Evolutionary conservation across 1,140 invertebrate species (phyloP).

Genomic region (Drosophila gunungcola): DNA sequence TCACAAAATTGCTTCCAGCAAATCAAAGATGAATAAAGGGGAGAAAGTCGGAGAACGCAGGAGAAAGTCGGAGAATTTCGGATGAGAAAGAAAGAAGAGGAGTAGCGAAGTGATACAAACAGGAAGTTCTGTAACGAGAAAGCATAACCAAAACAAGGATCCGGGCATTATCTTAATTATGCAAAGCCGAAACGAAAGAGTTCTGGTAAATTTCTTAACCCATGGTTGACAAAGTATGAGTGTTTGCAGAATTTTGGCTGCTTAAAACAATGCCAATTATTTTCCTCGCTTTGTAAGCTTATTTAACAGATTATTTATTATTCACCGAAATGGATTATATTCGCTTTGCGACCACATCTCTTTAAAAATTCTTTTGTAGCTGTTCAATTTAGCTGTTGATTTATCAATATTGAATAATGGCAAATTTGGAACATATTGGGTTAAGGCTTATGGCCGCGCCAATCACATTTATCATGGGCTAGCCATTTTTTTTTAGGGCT

Average conservation of each 20-base stretch:
- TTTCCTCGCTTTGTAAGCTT: not conserved
- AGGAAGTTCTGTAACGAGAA: constrained; percentile 22
- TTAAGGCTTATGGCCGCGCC: constrained; percentile 45
- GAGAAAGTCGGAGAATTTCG: not conserved
- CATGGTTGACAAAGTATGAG: not conserved
- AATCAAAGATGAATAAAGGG: constrained; percentile 43
- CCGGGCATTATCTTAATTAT: constrained; percentile 46
- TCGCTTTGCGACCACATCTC: not conserved
- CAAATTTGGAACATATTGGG: constrained; percentile 20
- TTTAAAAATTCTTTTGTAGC: constrained; percentile 1
- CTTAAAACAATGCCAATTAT: constrained; percentile 2
- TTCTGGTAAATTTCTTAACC: constrained; percentile 19
- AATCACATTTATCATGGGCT: constrained; percentile 63
- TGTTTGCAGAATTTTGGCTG: not conserved
- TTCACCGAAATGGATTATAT: not conserved
- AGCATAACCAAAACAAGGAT: constrained; percentile 24
- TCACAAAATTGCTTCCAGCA: constrained; percentile 33
- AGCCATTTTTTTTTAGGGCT: constrained; percentile 32
- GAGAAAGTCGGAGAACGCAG: not conserved
- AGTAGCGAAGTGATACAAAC: constrained; percentile 5
- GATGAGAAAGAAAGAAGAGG: not conserved
- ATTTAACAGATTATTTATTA: constrained; percentile 1
- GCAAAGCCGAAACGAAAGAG: constrained; percentile 31
- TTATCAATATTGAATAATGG: constrained; percentile 39
- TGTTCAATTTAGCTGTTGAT: constrained; percentile 11